A percentile compares a stretch with the other conserved stretches of the same genome.
phyloP scores from a whole-genome alignment of 2,797 vertebrate genomes.

The Phrynocephalus guinanensis region DNA sequence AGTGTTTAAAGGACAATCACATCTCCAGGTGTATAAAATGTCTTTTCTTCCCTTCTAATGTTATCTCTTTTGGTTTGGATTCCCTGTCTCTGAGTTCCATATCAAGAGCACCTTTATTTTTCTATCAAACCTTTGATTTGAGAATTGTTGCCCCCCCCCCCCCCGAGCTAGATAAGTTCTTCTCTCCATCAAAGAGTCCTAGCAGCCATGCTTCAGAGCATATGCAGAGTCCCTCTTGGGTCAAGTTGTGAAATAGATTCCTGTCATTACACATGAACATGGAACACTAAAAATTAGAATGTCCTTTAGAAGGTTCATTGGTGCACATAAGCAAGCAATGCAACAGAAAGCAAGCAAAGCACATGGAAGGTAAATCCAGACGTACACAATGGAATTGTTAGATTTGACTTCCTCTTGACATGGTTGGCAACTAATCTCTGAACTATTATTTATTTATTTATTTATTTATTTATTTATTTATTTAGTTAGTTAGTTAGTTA shows the following conservation, averaged over 20 bases:
- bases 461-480: no score
- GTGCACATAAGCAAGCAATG: not conserved
- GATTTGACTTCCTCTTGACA: no score
- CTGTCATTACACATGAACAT: not conserved
- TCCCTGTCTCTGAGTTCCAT: not conserved
- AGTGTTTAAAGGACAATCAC: slow-evolving; percentile 30
- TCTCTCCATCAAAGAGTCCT: not conserved
- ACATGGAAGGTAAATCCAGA: not conserved
- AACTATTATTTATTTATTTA: no score
- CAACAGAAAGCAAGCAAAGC: not conserved
- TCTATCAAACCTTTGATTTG: not conserved
- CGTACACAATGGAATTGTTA: not conserved
- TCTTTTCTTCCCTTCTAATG: slow-evolving; percentile 36
- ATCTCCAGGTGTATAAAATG: slow-evolving; percentile 18
- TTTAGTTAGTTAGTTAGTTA: no score
- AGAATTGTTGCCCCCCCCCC: not conserved
- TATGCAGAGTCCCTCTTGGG: not conserved
- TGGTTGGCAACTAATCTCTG: not conserved
- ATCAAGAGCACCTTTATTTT: not conserved
- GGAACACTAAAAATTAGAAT: not conserved
- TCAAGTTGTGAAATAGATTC: not conserved
- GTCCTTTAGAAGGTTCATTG: not conserved
- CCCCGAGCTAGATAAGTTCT: no score
- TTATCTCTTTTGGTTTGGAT: slow-evolving; percentile 1
- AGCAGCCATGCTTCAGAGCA: not conserved